Percentiles rank a stretch among this genome's conserved stretches.
Conservation (phyloP, 2,797 vertebrate genomes). For the Pseudotriccus pelzelni region DNA sequence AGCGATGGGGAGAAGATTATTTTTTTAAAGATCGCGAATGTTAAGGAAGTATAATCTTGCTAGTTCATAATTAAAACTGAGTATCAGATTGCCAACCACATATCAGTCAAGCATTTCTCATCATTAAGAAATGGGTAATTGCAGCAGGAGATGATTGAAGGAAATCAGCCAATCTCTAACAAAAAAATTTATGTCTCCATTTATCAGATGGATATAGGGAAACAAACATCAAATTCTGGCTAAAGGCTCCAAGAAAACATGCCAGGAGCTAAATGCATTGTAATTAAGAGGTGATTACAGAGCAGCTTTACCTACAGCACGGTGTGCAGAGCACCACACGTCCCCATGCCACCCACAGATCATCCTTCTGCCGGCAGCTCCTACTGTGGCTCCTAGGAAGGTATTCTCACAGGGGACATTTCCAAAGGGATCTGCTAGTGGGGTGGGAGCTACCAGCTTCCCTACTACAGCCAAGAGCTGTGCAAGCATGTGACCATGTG, state of each 20-base stretch:
- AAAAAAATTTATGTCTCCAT: neutral
- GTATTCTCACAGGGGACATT: neutral
- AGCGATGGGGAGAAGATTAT: neutral
- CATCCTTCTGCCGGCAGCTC: neutral
- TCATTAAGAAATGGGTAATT: constrained; percentile 24
- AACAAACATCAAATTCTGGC: neutral
- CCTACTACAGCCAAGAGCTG: neutral
- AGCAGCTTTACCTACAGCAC: neutral
- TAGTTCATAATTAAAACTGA: neutral
- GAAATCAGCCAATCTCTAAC: constrained; percentile 1
- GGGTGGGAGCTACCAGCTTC: neutral
- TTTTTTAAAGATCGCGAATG: neutral
- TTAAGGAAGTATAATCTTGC: neutral
- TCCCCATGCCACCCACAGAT: neutral
- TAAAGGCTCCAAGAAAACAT: neutral
- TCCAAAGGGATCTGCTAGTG: neutral
- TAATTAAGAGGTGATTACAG: constrained; percentile 21
- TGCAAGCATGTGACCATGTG: accelerated
- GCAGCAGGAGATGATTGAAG: constrained; percentile 30
- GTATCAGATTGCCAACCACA: constrained; percentile 1
- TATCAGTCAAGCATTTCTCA: neutral
- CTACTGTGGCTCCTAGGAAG: neutral
- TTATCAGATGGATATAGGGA: constrained; percentile 17
- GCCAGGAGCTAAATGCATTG: neutral
- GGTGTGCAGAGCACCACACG: neutral